phyloP scores from a whole-genome alignment of 2,888 invertebrate species.

The Strigamia transsilvanica region DNA sequence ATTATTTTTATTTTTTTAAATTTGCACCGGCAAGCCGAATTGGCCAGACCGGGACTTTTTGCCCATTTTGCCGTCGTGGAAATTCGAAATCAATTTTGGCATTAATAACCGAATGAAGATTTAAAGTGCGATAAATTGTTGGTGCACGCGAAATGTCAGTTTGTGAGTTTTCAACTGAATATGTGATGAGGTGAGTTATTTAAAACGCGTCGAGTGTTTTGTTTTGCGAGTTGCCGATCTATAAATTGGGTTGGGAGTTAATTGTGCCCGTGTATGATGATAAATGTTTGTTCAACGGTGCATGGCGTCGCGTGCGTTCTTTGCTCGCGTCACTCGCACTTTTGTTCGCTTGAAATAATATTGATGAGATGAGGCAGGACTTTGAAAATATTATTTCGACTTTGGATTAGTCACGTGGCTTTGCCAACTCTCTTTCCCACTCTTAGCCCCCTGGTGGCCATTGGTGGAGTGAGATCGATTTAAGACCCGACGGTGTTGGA shows the following conservation, averaged over 20 bases:
- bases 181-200: too few relatives aligned
- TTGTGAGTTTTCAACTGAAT: too few relatives aligned
- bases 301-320: not conserved
- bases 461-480: constrained; percentile 34
- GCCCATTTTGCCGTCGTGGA: too few relatives aligned
- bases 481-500: constrained; percentile 31
- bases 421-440: not conserved
- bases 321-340: not conserved
- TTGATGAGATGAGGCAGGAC: constrained; percentile 35
- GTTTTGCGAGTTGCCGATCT: not conserved
- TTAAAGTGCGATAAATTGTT: too few relatives aligned
- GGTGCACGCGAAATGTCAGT: too few relatives aligned
- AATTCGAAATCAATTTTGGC: too few relatives aligned
- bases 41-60: too few relatives aligned
- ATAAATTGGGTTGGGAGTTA: constrained; percentile 19
- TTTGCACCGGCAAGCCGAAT: too few relatives aligned
- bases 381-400: constrained; percentile 38
- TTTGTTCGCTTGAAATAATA: constrained; percentile 26
- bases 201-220: not conserved
- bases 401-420: constrained; percentile 35
- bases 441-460: constrained; percentile 14
- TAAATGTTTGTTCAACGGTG: constrained; percentile 9
- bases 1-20: too few relatives aligned
- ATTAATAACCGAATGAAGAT: too few relatives aligned
- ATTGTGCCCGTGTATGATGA: constrained; percentile 1